Evolutionary conservation across 1,140 invertebrate genomes (phyloP).

Genomic region (Drosophila subobscura): DNA sequence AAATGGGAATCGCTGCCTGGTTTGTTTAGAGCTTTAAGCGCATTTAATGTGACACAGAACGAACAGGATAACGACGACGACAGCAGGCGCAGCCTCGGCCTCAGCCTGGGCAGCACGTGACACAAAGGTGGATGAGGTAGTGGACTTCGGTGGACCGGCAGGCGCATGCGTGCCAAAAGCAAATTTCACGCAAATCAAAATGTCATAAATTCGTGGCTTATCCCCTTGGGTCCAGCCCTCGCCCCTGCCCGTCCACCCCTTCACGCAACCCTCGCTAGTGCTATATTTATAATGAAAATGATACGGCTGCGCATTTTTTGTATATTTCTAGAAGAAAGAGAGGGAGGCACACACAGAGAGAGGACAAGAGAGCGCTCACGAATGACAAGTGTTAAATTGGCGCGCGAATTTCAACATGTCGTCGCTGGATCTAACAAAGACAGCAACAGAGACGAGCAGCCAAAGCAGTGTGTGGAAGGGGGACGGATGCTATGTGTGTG

Average conservation of each 20-base stretch:
- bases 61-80: slow-evolving; percentile 81
- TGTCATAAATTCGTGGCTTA: slow-evolving; percentile 83
- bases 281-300: slow-evolving; percentile 81
- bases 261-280: slow-evolving; percentile 42
- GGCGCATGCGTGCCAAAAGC: slow-evolving; percentile 83
- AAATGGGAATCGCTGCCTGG: slow-evolving; percentile 38
- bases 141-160: slow-evolving; percentile 22
- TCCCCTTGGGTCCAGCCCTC: slow-evolving; percentile 33
- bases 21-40: slow-evolving; percentile 82
- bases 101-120: slow-evolving; percentile 67
- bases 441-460: slow-evolving; percentile 36
- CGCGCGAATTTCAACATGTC: slow-evolving; percentile 77
- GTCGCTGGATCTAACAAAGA: slow-evolving; percentile 72
- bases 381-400: slow-evolving; percentile 81
- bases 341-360: not conserved
- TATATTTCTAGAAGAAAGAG: slow-evolving; percentile 12
- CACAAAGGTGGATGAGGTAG: slow-evolving; percentile 52
- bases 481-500: slow-evolving; percentile 19
- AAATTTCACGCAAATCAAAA: slow-evolving; percentile 84
- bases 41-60: slow-evolving; percentile 82
- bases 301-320: slow-evolving; percentile 63
- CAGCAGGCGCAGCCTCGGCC: slow-evolving; percentile 37
- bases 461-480: not conserved
- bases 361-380: slow-evolving; percentile 24
- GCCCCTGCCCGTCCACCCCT: not conserved